Conservation (phyloP, 2,888 invertebrate species). For the Strigamia transsilvanica region DNA sequence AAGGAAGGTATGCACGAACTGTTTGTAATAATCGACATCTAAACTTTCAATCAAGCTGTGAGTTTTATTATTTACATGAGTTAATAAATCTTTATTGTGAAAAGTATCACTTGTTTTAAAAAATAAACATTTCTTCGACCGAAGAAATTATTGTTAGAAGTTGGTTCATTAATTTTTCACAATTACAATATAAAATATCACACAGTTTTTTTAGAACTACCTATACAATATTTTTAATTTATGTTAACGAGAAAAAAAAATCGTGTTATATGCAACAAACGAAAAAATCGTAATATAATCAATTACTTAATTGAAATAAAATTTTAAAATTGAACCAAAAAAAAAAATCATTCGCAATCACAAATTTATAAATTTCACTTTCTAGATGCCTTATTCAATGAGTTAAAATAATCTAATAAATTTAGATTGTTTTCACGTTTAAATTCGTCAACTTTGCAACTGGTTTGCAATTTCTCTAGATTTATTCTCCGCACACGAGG, state of each 20-base stretch:
- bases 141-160: background rate
- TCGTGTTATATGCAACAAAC: background rate
- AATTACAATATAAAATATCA: constrained; percentile 30
- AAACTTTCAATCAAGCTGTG: constrained; percentile 56
- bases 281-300: background rate
- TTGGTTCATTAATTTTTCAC: background rate
- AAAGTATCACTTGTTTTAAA: background rate
- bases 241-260: background rate
- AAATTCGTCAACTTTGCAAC: constrained; percentile 5
- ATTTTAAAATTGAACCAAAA: background rate
- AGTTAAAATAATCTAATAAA: background rate
- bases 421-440: background rate
- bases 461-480: background rate
- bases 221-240: background rate
- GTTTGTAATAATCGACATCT: constrained; percentile 98
- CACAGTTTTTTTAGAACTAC: constrained; percentile 5
- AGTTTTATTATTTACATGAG: background rate
- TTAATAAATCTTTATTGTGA: constrained; percentile 30
- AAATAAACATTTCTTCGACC: background rate
- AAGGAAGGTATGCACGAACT: constrained; percentile 78
- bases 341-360: background rate
- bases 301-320: background rate
- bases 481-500: background rate
- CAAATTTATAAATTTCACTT: background rate
- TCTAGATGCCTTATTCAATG: background rate